Percentiles rank a stretch among this genome's conserved stretches.
Evolutionary conservation across 2,113 vertebrate species (phyloP).

Genomic region (Hylia prasina): DNA sequence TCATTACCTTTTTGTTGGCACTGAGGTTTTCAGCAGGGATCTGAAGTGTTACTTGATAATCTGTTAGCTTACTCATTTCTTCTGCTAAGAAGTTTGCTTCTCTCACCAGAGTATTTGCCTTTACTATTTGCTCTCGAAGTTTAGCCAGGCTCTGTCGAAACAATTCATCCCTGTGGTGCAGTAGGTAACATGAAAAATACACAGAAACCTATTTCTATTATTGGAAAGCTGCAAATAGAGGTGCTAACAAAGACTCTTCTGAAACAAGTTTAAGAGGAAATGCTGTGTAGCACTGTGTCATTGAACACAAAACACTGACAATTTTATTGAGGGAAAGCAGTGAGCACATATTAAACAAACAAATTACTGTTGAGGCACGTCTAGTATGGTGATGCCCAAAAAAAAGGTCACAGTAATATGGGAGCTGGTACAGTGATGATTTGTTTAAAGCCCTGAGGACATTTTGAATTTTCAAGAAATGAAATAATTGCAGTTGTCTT

Average conservation of each 20-base stretch:
- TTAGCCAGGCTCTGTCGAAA: conserved; percentile 94
- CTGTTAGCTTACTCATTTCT: conserved; percentile 92
- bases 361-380: not conserved
- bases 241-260: not conserved
- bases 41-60: conserved; percentile 98
- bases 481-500: not conserved
- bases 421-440: not conserved
- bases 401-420: not conserved
- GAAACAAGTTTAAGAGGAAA: not conserved
- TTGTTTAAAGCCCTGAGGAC: not conserved
- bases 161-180: conserved; percentile 85
- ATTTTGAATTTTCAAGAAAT: not conserved
- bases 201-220: conserved; percentile 54
- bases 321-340: not conserved
- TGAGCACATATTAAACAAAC: not conserved
- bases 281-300: not conserved
- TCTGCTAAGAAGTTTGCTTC: conserved; percentile 96
- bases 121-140: conserved; percentile 93
- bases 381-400: not conserved
- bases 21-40: conserved; percentile 97
- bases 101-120: conserved; percentile 92
- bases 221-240: conserved; percentile 33
- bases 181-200: conserved; percentile 49
- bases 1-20: conserved; percentile 93
- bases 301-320: not conserved